A percentile compares a stretch with the other conserved stretches of the same genome.
Conservation (phyloP, 1,140 invertebrate genomes). For the Choristoneura fumiferana region DNA sequence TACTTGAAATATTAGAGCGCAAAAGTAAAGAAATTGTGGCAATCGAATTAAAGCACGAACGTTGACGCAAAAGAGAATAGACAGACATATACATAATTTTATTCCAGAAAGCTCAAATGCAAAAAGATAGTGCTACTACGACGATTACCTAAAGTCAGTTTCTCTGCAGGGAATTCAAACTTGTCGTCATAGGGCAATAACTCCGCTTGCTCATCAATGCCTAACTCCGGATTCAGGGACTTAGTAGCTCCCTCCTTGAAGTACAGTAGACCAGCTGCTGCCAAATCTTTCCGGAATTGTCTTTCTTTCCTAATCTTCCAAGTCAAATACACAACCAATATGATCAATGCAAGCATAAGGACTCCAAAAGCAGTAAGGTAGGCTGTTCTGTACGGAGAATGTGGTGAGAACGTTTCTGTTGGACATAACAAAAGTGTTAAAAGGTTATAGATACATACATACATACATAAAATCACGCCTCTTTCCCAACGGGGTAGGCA, state of each 20-base stretch:
- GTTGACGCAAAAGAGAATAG: too few relatives aligned
- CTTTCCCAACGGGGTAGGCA: too few relatives aligned
- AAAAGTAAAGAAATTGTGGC: too few relatives aligned
- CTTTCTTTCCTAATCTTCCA: constrained; percentile 81
- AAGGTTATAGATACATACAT: too few relatives aligned
- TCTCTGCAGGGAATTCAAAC: constrained; percentile 93
- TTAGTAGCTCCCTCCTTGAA: constrained; percentile 89
- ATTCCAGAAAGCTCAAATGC: too few relatives aligned
- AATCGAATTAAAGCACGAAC: too few relatives aligned
- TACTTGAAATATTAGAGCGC: too few relatives aligned
- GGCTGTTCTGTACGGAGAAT: constrained; percentile 34
- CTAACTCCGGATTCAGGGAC: constrained; percentile 92
- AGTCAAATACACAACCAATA: constrained; percentile 77
- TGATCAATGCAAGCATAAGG: constrained; percentile 73
- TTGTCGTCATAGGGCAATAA: constrained; percentile 93
- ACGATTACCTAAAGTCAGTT: constrained; percentile 87
- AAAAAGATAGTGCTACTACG: too few relatives aligned
- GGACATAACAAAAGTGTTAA: too few relatives aligned
- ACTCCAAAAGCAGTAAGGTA: constrained; percentile 59
- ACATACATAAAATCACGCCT: too few relatives aligned
- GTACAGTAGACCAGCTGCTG: constrained; percentile 83
- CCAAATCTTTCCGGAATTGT: constrained; percentile 81
- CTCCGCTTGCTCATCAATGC: constrained; percentile 94
- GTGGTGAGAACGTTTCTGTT: constrained; percentile 35
- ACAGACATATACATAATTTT: too few relatives aligned